These are phyloP conservation scores for Oncopodura yosiiana DNA, from an alignment of 1,140 invertebrate species.

Conservation along the genomic window DNA sequence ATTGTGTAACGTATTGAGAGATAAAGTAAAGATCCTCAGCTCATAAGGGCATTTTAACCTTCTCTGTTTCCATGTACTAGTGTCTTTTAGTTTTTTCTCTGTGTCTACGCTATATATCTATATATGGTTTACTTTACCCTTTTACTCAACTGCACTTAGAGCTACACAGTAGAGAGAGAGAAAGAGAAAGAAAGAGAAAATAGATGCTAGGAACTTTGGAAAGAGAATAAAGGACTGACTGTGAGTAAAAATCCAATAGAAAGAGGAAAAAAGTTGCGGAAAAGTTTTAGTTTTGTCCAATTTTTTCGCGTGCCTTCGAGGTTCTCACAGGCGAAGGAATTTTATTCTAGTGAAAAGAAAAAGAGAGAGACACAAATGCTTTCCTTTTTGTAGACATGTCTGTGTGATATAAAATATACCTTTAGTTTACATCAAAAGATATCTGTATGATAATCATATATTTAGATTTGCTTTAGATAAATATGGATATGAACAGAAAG, in stretches of 20 bases:
- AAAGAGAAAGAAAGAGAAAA: neutral
- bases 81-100: neutral
- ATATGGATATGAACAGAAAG: too few species aligned
- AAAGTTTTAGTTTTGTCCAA: constrained; percentile 33
- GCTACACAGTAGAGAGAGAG: neutral
- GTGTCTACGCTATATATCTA: neutral
- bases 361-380: constrained; percentile 11
- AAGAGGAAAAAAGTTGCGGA: constrained; percentile 21
- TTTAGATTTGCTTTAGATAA: neutral
- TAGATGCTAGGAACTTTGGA: too few species aligned
- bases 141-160: neutral
- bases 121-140: neutral
- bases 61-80: too few species aligned
- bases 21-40: too few species aligned
- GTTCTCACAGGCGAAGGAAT: too few species aligned
- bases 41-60: too few species aligned
- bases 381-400: constrained; percentile 20
- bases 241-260: too few species aligned
- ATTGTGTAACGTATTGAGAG: too few species aligned
- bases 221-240: too few species aligned
- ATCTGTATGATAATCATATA: neutral
- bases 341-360: constrained; percentile 31
- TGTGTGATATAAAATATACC: constrained; percentile 21
- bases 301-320: constrained; percentile 32
- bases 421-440: neutral